Evolutionary conservation across 2,113 vertebrate genomes (phyloP), one percentile per base, ranked within the genome.

Genomic region (Pteronura brasiliensis): DNA sequence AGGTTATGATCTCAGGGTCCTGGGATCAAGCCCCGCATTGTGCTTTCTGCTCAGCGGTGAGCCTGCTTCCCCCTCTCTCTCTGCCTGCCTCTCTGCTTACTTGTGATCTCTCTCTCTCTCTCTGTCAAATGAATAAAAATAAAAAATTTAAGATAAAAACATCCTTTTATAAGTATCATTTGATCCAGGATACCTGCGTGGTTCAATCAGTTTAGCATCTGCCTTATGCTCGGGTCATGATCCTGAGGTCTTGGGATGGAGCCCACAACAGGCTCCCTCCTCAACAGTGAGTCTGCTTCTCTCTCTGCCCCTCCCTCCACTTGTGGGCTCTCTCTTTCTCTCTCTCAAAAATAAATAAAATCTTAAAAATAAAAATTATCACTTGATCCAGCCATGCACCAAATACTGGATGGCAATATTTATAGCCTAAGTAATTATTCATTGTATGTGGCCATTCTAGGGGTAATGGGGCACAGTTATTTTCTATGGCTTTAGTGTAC

Each of bases 401-500:
- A 84, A 85, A 7, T 42, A 92, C n/a, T 84, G 52, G 23, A n/a
- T 39, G 29, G 88, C 17, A 80, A 55, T 77, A 88, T 57, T 84
- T 42, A 96, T 47, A 71, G 31, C 17, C 14, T 94, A 90, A 90
- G 20, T 67, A 44, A 88, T 84, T 81, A 79, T 85, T 90, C 76
- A 72, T 79, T 17, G 7, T 61, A 52, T 76, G 34, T 52, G 9
- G 27, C 12, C 49, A 23, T 85, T 55, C 31, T 81, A 84, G 42
- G 20, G 25, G 63, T 74, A 97, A 88, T 47, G 18, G 93, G 23
- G n/a, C 29, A 93, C 11, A 88, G 81, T 93, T 93, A 92, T 55
- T 47, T 31, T 72, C 49, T 65, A 23, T 72, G 31, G 47, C 7
- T 67, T 81, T 93, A 65, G 6, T 74, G 15, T 61, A 81, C 36